Evolutionary conservation across 2,113 vertebrate species (phyloP), one percentile per base, ranked within the genome.

Genomic region (Sorex fumeus): DNA sequence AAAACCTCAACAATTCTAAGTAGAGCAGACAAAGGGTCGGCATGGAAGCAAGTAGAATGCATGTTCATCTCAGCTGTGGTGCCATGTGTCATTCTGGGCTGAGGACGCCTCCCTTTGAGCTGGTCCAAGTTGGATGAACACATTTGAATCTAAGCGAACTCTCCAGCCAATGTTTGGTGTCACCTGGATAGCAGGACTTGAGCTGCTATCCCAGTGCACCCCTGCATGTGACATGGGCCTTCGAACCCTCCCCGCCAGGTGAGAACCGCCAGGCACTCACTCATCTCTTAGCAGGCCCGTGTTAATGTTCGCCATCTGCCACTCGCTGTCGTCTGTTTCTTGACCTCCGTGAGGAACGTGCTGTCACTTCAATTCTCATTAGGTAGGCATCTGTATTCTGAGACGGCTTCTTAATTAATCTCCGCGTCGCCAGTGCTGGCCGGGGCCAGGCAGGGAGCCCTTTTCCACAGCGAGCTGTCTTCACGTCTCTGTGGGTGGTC

Each of bases 321-420:
- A 12, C 13, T 60, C n/a, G 66, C 62, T 84, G 53, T 87, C 76
- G 74, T 86, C 70, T 93, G 43, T 81, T n/a, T 87, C 92, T 75
- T 90, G 86, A 92, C 74, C 74, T 57, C 13, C 90, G 80, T 95
- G 93, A 96, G 93, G 95, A 94, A 91, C 94, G 76, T 32, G 2
- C 16, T 91, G 64, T 92, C 93, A 78, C 43, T 83, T 92, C n/a
- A 27, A 67, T 36, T 75, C 84, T 75, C 50, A 30, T 91, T 88
- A 94, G 53, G 57, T 62, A 30, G 45, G 25, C 72, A 91, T 75
- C 88, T 89, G 50, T 53, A 78, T 82, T 86, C 86, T 40, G 34
- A 87, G 87, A 78, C 53, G 40, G 9, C 60, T 94, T 88, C 75
- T 84, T 96, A 95, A 96, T 96, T 95, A 96, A 93, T 96, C 95